These are phyloP conservation scores for Cotesia glomerata DNA, from an alignment of 1,140 invertebrate genomes.

Conservation along the genomic window DNA sequence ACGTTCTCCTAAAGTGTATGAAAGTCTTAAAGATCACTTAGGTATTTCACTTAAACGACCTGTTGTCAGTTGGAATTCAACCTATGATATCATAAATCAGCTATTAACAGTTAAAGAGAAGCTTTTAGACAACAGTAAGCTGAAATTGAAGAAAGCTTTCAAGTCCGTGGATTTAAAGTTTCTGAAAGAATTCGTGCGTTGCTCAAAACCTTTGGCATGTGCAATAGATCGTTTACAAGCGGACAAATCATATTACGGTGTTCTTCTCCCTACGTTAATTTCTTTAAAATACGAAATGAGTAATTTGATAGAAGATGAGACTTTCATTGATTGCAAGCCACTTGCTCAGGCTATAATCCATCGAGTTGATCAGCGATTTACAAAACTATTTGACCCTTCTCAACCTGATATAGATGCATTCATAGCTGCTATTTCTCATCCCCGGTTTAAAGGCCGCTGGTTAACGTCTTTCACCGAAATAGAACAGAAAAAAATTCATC, in stretches of 20 bases:
- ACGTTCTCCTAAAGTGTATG: constrained; percentile 32
- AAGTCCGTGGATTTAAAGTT: constrained; percentile 13
- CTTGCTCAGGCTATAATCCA: not conserved
- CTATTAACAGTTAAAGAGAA: constrained; percentile 21
- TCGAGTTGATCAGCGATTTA: not conserved
- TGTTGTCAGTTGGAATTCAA: constrained; percentile 37
- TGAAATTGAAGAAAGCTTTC: constrained; percentile 9
- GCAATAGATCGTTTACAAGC: constrained; percentile 29
- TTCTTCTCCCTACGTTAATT: constrained; percentile 21
- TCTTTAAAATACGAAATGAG: constrained; percentile 11
- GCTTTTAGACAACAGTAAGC: not conserved
- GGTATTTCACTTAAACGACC: constrained; percentile 22
- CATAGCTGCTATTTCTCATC: constrained; percentile 8
- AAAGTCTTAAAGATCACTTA: constrained; percentile 29
- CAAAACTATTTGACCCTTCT: not conserved
- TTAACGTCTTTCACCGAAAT: constrained; percentile 1
- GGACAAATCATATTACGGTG: constrained; percentile 24
- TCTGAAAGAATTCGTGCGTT: constrained; percentile 23
- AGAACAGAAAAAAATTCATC: not conserved
- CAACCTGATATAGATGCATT: constrained; percentile 6
- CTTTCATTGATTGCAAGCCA: not conserved
- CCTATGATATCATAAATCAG: constrained; percentile 31
- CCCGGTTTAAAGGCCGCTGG: constrained; percentile 22
- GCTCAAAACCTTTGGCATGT: not conserved
- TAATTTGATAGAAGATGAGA: not conserved